A percentile compares a stretch with the other conserved stretches of the same genome.
Evolutionary conservation across 2,888 invertebrate genomes (phyloP).

Genomic region (Lasioglossum leucozonium): DNA sequence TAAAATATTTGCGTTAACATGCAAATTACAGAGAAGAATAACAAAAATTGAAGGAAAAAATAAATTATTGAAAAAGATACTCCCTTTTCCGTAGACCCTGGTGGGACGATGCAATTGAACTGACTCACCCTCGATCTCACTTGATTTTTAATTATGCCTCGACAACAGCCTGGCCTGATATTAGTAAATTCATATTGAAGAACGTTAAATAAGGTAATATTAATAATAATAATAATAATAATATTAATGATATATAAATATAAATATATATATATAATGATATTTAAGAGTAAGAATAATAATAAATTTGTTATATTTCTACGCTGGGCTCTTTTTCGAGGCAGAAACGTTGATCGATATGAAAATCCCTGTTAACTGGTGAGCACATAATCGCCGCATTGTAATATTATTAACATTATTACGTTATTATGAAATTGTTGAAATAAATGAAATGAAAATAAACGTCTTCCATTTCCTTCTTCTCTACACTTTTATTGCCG

Average conservation of each 20-base stretch:
- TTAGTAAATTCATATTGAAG: slow-evolving; percentile 82
- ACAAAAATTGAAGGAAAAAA: slow-evolving; percentile 23
- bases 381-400: slow-evolving; percentile 84
- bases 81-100: slow-evolving; percentile 74
- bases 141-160: slow-evolving; percentile 80
- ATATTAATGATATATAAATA: slow-evolving; percentile 72
- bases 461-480: slow-evolving; percentile 75
- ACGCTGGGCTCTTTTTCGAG: slow-evolving; percentile 84
- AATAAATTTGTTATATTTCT: slow-evolving; percentile 83
- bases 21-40: slow-evolving; percentile 28
- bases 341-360: slow-evolving; percentile 83
- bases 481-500: slow-evolving; percentile 55
- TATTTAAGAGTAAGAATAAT: slow-evolving; percentile 68
- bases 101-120: slow-evolving; percentile 79
- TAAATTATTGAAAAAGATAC: slow-evolving; percentile 65
- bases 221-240: slow-evolving; percentile 71
- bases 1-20: slow-evolving; percentile 38
- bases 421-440: slow-evolving; percentile 85
- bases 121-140: slow-evolving; percentile 81
- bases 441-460: slow-evolving; percentile 84
- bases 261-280: slow-evolving; percentile 70
- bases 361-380: slow-evolving; percentile 84
- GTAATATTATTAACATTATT: slow-evolving; percentile 84
- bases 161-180: slow-evolving; percentile 81
- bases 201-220: slow-evolving; percentile 68